Base-by-base conservation (phyloP, 2,888 invertebrate species). In the Drosophila kuntzei region DNA sequence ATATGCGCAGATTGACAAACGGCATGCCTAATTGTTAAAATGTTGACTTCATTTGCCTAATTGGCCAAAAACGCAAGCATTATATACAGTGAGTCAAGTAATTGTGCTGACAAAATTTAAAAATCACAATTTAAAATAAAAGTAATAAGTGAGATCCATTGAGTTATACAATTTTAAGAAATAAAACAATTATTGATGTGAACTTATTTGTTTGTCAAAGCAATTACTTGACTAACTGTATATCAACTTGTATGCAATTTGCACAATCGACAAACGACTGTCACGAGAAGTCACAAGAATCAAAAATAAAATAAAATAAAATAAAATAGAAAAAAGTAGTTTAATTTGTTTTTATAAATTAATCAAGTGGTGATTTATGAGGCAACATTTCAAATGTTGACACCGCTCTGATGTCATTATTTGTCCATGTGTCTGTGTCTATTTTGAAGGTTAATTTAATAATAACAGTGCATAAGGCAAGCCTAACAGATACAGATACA, bases 361-460 rank as follows among this genome's bases (percentile, higher is more conserved):
- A 87, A 80, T 88, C 83, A 88, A 86, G 71, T 65, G 59, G 74
- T 89, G 89, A 89, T 86, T 89, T 88, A 86, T 89, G 65, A 60
- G 71, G 71, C 84, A 74, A 76, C 78, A 78, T 80, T 73, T 78
- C 63, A 83, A 74, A 58, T 58, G 74, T 65, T 79, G 82, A 70
- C 74, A 84, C 68, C 66, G 59, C 60, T 76, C 75, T 87, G 87
- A 87, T 87, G 87, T 87, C 87, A 87, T 89, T 88, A 86, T 76
- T 67, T 62, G 51, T 59, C 22, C 58, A 54, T 66, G 46, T 58
- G 53, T 47, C 43, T 57, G 41, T 55, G 29, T 55, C 22, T 20
- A 47, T 59, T 72, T 50, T 78, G 86, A 89, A 87, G 87, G 87
- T 89, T 87, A 89, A 89, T 89, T 88, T 67, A 89, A 89, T 89